A percentile compares a stretch with the other conserved stretches of the same genome.
phyloP scores from a whole-genome alignment of 1,140 invertebrate species.

The Centruroides sculpturatus region DNA sequence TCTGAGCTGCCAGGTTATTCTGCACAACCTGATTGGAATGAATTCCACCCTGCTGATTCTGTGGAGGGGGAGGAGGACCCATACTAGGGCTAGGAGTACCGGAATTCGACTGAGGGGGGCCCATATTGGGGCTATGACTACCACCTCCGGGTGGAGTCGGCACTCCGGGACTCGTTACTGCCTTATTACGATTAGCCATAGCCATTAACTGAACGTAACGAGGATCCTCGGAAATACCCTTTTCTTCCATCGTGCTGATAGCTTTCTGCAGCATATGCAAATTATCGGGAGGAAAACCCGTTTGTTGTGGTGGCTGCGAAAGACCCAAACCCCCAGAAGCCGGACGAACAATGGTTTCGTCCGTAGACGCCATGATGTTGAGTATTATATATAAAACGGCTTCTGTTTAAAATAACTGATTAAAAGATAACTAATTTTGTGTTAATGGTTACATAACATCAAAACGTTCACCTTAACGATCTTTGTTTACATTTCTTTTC shows the following conservation, averaged over 20 bases:
- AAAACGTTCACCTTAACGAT: too few species aligned
- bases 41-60: not conserved
- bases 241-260: slow-evolving; percentile 62
- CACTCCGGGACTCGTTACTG: slow-evolving; percentile 25
- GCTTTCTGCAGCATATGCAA: slow-evolving; percentile 13
- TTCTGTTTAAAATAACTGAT: too few species aligned
- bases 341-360: too few species aligned
- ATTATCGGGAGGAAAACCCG: slow-evolving; percentile 9
- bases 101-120: not conserved
- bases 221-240: slow-evolving; percentile 54
- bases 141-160: slow-evolving; percentile 5
- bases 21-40: not conserved
- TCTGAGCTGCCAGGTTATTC: not conserved
- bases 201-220: slow-evolving; percentile 72
- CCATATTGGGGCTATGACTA: slow-evolving; percentile 9
- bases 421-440: too few species aligned
- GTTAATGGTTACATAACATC: too few species aligned
- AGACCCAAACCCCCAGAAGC: too few species aligned
- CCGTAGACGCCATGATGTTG: too few species aligned
- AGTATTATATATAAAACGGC: too few species aligned
- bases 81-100: slow-evolving; percentile 1
- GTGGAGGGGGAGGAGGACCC: slow-evolving; percentile 5
- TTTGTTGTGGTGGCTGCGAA: not conserved
- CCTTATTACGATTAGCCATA: slow-evolving; percentile 47
- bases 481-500: too few species aligned